Base-by-base conservation (phyloP, 2,888 invertebrate species). In the Rhorus exstirpatorius region DNA sequence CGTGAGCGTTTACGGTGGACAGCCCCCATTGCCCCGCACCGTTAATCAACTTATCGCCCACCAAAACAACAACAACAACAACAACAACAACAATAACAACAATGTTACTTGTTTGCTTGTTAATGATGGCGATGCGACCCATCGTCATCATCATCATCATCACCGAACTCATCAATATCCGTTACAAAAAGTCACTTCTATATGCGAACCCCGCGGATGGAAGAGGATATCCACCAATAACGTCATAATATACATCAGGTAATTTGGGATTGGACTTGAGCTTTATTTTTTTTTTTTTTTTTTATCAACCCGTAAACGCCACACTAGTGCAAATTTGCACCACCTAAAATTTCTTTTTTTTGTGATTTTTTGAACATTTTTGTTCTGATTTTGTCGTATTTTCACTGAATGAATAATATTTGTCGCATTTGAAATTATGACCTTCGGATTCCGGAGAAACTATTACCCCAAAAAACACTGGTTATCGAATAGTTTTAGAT, bases 241-340 rank as follows among this genome's bases (percentile, higher is more conserved):
- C 88, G 94, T 95, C 93, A 94, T 97, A 93, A 95, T 96, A 90
- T 97, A 97, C 93, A 95, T 96, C 93, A 97, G 97, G 97, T 97
- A 92, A 94, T 58, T 79, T 7, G 0, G 7, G 0, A 51, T 31
- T 6, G 31, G 31, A 31, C 3, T 31, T 31, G 3, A 3, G 6
- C 6, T 6, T 2, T 2, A 31, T 31, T 31, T 31, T 31, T 6
- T 31, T 31, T 31, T 31, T 31, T 31, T 31, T 6, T 6, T 31
- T 31, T 31, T 6, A 31, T 31, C n/a, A n/a, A n/a, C n/a, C n/a
- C n/a, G n/a, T n/a, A n/a, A n/a, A n/a, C n/a, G n/a, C n/a, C n/a
- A n/a, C n/a, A n/a, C n/a, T n/a, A n/a, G n/a, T n/a, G n/a, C n/a
- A n/a, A n/a, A n/a, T n/a, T n/a, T n/a, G n/a, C n/a, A n/a, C n/a